Evolutionary conservation across 2,888 invertebrate species (phyloP), one percentile per base, ranked within the genome.

Genomic region (Dolomedes plantarius): DNA sequence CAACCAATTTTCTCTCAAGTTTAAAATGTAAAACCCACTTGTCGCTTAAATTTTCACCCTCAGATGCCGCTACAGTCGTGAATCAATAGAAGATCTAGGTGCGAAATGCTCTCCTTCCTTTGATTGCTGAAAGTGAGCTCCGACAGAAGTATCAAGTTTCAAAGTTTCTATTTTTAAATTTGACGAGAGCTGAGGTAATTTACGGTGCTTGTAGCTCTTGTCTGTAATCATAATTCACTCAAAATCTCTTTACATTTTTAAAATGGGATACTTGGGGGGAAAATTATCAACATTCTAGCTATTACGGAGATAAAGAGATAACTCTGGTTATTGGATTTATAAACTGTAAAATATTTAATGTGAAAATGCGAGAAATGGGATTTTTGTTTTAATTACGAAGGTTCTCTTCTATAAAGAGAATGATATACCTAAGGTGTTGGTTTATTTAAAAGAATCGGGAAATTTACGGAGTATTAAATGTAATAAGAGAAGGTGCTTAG

Each of bases 11-110:
- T n/a, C n/a, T n/a, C n/a, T n/a, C n/a, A 46, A 2, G 2, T 46
- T 46, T 46, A 2, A 36, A 46, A 16, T 46, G 2, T 6, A 16
- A 46, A 46, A 46, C 16, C 46, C 9, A 46, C 46, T 46, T 16
- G 46, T 46, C 13, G 46, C 9, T 46, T 6, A 46, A 16, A 46
- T 9, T 46, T 46, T 46, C 46, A 11, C 46, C 46, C 46, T 46
- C 46, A 46, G 46, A 46, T 46, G 46, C 46, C 46, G 46, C 46
- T 46, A 46, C 9, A 16, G 46, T 46, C 46, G 46, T 46, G 46
- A 46, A 46, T 46, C 46, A 46, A 46, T 46, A 46, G 46, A 46
- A 46, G 46, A 46, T 46, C 46, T 46, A 46, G 46, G 11, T 46
- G 16, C 46, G 36, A 36, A 36, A 36, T 7, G 7, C 11, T 36